phyloP scores from a whole-genome alignment of 2,113 vertebrate genomes.

The Donacobius atricapilla region DNA sequence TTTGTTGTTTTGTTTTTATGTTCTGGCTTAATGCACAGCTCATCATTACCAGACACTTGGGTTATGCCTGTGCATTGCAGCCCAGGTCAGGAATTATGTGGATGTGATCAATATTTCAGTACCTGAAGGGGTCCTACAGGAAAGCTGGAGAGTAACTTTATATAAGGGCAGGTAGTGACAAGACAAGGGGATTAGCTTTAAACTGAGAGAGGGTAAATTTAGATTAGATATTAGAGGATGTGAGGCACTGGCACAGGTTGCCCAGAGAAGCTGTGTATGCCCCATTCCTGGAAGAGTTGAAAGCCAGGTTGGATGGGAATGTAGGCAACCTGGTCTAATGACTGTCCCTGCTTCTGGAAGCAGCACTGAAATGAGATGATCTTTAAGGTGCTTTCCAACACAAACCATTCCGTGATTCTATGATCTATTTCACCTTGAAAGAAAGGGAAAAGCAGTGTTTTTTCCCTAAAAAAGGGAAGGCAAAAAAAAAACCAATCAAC shows the following conservation, averaged over 20 bases:
- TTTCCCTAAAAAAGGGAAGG: no score
- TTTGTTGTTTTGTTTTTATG: conserved; percentile 20
- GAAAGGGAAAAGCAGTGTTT: not conserved
- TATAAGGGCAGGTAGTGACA: not conserved
- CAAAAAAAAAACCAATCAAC: not conserved
- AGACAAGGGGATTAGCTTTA: not conserved
- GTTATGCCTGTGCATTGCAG: not conserved
- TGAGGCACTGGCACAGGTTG: not conserved
- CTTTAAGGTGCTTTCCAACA: not conserved
- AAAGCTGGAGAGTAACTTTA: not conserved
- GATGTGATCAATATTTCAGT: not conserved
- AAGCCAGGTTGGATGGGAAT: not conserved
- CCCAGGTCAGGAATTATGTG: not conserved
- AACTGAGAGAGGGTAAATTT: not conserved
- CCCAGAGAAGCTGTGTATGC: not conserved
- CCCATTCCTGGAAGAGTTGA: not conserved
- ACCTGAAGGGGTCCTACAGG: not conserved
- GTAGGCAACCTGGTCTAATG: not conserved
- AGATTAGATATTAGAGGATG: not conserved
- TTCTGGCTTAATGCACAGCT: conserved; percentile 24
- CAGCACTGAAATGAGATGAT: not conserved
- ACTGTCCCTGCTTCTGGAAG: not conserved
- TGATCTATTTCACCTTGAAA: not conserved
- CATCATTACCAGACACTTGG: not conserved
- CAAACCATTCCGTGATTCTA: not conserved